Evolutionary conservation across 2,888 invertebrate species (phyloP), one percentile per base, ranked within the genome.

Genomic region (Drosophila buzzatii): DNA sequence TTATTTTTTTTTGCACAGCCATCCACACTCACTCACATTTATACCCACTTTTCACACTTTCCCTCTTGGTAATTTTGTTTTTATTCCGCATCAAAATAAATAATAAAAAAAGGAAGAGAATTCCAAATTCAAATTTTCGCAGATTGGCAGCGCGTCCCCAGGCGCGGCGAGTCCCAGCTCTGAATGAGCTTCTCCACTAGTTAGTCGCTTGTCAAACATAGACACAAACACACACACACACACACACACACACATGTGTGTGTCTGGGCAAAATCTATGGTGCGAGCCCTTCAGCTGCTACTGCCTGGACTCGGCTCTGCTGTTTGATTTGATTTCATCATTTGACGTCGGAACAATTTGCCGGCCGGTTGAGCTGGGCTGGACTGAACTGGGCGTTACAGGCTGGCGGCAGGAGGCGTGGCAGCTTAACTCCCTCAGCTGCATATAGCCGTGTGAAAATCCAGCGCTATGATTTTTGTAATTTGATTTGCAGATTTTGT

Each of bases 401-500:
- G 3, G 14, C 37, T 2, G 37, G 7, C 2, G 7, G 14, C 14
- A 0, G 23, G 23, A 10, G 9, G 23, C 27, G 44, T 35, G 23
- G 39, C 49, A 56, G 20, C 47, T 58, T 18, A 71, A 65, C 70
- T 84, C 85, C 90, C 76, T 31, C 6, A 27, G 68, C 64, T 87
- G 81, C 53, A 89, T 51, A 89, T 78, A 73, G 78, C 75, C 85
- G 90, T 86, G 87, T 79, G 87, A 86, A 86, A 90, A 86, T 89
- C 86, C 70, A 84, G 74, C 87, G 89, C 80, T 82, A 87, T 87
- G 85, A 85, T 85, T 90, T 85, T 87, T 87, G 87, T 89, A 87
- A 90, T 90, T 90, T 89, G 89, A 87, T 87, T 87, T 87, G 89
- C 85, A 89, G 90, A 90, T 90, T 87, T 90, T 71, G 57, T 35